Conservation (phyloP, 2,888 invertebrate genomes). For the Caenorhabditis sp. region DNA sequence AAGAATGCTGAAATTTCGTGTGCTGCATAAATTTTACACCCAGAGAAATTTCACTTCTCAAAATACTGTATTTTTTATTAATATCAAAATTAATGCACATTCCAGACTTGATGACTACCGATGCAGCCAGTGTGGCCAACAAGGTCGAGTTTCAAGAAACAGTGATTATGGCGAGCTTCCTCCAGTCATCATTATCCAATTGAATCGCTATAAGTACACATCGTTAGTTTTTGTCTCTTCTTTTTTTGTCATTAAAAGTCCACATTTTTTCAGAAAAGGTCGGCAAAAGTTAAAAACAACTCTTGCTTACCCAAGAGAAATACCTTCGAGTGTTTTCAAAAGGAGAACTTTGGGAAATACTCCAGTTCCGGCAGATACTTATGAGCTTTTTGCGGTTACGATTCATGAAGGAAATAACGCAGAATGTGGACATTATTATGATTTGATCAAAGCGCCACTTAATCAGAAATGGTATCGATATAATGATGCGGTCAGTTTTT, state of each 20-base stretch:
- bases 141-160: slow-evolving; percentile 41
- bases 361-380: slow-evolving; percentile 63
- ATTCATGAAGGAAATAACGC: slow-evolving; percentile 78
- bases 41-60: too few species aligned
- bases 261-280: slow-evolving; percentile 47
- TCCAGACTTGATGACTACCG: slow-evolving; percentile 60
- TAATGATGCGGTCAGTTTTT: slow-evolving; percentile 75
- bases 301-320: slow-evolving; percentile 56
- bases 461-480: slow-evolving; percentile 78
- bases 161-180: slow-evolving; percentile 53
- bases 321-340: slow-evolving; percentile 19
- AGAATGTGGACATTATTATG: slow-evolving; percentile 79
- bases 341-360: slow-evolving; percentile 2
- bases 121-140: slow-evolving; percentile 53
- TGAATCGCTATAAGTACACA: slow-evolving; percentile 61
- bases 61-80: too few species aligned
- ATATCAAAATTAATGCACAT: too few species aligned
- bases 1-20: too few species aligned
- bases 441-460: slow-evolving; percentile 75
- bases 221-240: neutral
- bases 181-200: slow-evolving; percentile 61
- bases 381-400: slow-evolving; percentile 78
- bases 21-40: too few species aligned
- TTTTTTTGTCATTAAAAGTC: too few species aligned
- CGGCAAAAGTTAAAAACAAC: slow-evolving; percentile 61